Conservation (phyloP, 2,888 invertebrate genomes). For the Anaspis maculata region DNA sequence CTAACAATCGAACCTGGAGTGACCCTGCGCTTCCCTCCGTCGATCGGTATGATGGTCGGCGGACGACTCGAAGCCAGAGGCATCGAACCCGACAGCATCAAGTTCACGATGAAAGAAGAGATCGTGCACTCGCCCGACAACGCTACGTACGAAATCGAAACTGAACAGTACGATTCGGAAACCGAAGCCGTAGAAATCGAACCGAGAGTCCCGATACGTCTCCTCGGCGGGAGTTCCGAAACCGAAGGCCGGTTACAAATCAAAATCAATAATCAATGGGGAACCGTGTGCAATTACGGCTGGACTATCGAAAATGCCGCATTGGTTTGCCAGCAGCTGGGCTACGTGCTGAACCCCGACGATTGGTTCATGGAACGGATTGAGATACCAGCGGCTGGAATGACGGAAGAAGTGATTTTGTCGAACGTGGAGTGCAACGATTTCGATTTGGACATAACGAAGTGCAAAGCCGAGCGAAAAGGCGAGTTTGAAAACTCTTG, state of each 20-base stretch:
- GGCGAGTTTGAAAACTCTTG: slow-evolving; percentile 84
- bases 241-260: slow-evolving; percentile 86
- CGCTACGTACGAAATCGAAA: slow-evolving; percentile 51
- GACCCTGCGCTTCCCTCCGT: slow-evolving; percentile 80
- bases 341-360: slow-evolving; percentile 82
- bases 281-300: slow-evolving; percentile 93
- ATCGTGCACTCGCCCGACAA: slow-evolving; percentile 57
- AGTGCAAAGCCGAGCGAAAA: slow-evolving; percentile 70
- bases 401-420: slow-evolving; percentile 65
- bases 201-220: slow-evolving; percentile 61
- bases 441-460: slow-evolving; percentile 81
- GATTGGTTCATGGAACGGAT: slow-evolving; percentile 81
- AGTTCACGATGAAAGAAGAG: slow-evolving; percentile 72
- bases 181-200: slow-evolving; percentile 55
- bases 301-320: slow-evolving; percentile 92
- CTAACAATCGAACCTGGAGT: slow-evolving; percentile 84
- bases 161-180: slow-evolving; percentile 41
- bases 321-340: slow-evolving; percentile 90
- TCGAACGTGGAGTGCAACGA: slow-evolving; percentile 88
- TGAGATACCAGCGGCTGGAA: slow-evolving; percentile 73
- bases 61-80: slow-evolving; percentile 82
- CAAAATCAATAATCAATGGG: slow-evolving; percentile 81
- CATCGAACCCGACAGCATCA: slow-evolving; percentile 68
- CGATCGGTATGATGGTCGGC: slow-evolving; percentile 94
- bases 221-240: slow-evolving; percentile 71